phyloP scores from a whole-genome alignment of 2,797 vertebrate genomes.

The Cygnus olor region DNA sequence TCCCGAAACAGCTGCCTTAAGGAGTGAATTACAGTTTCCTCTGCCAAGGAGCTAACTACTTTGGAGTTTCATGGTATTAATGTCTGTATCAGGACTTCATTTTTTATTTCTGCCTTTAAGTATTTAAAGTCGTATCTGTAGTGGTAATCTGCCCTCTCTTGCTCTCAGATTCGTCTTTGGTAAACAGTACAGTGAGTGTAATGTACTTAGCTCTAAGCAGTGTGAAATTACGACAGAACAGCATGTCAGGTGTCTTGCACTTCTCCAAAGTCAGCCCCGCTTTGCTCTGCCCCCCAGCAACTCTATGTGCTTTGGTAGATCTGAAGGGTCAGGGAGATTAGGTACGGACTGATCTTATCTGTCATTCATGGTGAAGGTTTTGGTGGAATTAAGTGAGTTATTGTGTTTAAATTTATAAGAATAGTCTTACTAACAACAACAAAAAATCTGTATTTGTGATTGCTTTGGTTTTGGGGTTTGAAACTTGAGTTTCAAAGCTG shows the following conservation, averaged over 20 bases:
- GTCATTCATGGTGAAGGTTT: background rate
- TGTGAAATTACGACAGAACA: background rate
- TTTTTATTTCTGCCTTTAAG: background rate
- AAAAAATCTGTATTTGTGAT: background rate
- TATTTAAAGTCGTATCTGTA: background rate
- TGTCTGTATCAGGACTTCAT: background rate
- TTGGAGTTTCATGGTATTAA: background rate
- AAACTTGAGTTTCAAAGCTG: background rate
- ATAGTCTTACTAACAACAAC: background rate
- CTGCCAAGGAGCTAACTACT: constrained; percentile 17
- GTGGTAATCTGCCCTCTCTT: background rate
- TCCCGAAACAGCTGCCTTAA: background rate
- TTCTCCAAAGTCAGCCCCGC: background rate
- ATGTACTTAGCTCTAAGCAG: background rate
- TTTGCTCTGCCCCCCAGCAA: background rate
- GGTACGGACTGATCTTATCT: background rate
- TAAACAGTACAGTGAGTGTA: background rate
- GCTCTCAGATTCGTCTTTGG: constrained; percentile 23
- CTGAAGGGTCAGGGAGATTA: background rate
- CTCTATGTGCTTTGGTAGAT: background rate
- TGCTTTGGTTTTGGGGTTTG: background rate
- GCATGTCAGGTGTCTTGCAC: background rate
- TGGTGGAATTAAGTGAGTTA: background rate
- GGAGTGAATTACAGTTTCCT: constrained; percentile 27
- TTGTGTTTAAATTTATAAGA: background rate